Base-by-base conservation (phyloP, 2,888 invertebrate species). In the Pandemis heparana region DNA sequence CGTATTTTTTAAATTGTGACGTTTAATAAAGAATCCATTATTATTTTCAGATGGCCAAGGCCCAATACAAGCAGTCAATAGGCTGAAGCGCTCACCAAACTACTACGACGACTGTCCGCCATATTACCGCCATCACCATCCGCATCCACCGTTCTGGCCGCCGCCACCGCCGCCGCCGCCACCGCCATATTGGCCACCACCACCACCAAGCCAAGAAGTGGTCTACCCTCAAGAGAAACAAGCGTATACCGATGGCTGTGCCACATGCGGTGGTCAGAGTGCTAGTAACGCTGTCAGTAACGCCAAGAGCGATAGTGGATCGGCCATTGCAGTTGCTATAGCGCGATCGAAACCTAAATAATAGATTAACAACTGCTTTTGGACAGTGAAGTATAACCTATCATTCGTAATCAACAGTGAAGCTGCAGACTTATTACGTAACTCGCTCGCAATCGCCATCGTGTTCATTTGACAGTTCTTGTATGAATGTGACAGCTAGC, bases 21-120 rank as follows among this genome's bases (percentile, higher is more conserved):
- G 23, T 23, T 23, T 2, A 23, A 23, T 23, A 23, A 23, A 23
- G 1, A 23, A 2, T 23, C 23, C 23, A 23, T 23, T 23, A 2
- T 23, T 43, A 5, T 43, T 63, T 46, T n/a, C 87, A 91, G 83
- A 83, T 85, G 90, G 81, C 16, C 41, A 76, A 18, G 59, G 23
- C 1, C 41, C 71, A 3, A 5, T 41, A 12, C 38, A 53, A 79
- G 12, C 85, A 6, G 56, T 84, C 1, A 82, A 86, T 8, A 82
- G 92, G 6, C 16, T 89, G 61, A 90, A 83, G 75, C 89, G 93
- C 0, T 87, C 91, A 0, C 87, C 89, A 5, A 76, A 87, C 62
- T 84, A 84, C 62, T 85, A 85, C 7, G 84, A 76, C 53, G 69
- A 74, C 67, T 72, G 72, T 16, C 67, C 78, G 75, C 10, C 79